phyloP scores from a whole-genome alignment of 1,140 invertebrate genomes.

The Papilio helenus region DNA sequence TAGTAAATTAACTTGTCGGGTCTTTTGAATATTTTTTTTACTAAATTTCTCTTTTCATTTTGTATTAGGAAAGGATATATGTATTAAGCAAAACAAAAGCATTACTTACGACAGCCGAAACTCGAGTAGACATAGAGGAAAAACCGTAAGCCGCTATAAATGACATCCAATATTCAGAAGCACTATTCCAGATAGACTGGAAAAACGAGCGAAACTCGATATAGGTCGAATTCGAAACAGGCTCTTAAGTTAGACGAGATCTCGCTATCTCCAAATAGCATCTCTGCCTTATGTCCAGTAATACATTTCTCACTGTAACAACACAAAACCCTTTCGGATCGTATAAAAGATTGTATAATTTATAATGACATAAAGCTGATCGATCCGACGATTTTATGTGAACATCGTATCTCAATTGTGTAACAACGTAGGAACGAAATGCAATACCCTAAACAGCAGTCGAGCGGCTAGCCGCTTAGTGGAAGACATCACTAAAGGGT shows the following conservation, averaged over 20 bases:
- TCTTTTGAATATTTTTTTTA: too few species aligned
- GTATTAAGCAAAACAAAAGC: neutral
- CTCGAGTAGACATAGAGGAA: conserved; percentile 7
- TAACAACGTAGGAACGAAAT: neutral
- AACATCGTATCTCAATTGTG: neutral
- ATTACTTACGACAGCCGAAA: neutral
- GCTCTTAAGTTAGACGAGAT: conserved; percentile 34
- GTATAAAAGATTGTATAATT: conserved; percentile 24
- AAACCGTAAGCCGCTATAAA: conserved; percentile 28
- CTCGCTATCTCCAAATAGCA: conserved; percentile 23
- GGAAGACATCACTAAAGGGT: too few species aligned
- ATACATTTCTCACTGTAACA: conserved; percentile 27
- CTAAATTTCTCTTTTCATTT: neutral
- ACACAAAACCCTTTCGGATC: conserved; percentile 20
- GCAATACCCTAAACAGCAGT: too few species aligned
- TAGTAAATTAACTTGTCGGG: too few species aligned
- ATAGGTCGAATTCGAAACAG: conserved; percentile 32
- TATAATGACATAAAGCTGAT: conserved; percentile 9
- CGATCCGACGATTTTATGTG: conserved; percentile 2
- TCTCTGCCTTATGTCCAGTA: conserved; percentile 18
- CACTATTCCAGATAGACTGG: conserved; percentile 28
- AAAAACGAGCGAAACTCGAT: conserved; percentile 26
- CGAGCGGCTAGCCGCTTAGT: too few species aligned
- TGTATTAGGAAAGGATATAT: neutral
- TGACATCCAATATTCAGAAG: conserved; percentile 34